Evolutionary conservation across 92 coral and sea anemone genomes (phyloP).

Genomic region (Umimayanthus chanpuru): DNA sequence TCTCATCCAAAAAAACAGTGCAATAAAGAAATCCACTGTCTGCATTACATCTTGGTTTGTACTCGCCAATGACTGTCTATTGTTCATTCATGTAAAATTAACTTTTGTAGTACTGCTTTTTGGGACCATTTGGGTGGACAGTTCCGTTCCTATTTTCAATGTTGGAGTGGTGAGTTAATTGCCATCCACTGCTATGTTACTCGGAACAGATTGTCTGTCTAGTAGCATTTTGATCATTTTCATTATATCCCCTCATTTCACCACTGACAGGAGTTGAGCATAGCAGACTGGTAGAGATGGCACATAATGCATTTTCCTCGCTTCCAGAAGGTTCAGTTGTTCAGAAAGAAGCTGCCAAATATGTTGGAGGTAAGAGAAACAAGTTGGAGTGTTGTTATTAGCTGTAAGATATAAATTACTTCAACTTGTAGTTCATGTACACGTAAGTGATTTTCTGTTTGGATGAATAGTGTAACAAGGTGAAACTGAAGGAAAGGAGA

Average conservation of each 20-base stretch:
- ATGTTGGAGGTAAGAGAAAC: slow-evolving; percentile 76
- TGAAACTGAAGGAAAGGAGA: too few species aligned
- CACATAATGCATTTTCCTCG: slow-evolving; percentile 72
- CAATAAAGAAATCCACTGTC: too few species aligned
- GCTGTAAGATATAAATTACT: background rate
- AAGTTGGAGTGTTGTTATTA: background rate
- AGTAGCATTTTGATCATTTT: background rate
- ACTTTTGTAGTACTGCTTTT: too few species aligned
- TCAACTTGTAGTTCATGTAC: background rate
- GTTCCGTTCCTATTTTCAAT: too few species aligned
- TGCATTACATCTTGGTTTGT: too few species aligned
- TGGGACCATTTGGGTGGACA: too few species aligned
- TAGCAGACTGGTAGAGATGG: slow-evolving; percentile 74
- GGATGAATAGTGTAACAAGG: too few species aligned
- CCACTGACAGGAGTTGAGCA: slow-evolving; percentile 86
- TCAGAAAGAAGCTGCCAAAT: slow-evolving; percentile 77
- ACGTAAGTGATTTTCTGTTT: too few species aligned
- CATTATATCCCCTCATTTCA: background rate
- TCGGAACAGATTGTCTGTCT: background rate
- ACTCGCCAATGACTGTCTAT: too few species aligned
- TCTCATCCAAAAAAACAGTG: too few species aligned
- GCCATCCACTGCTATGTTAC: background rate
- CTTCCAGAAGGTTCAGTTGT: slow-evolving; percentile 67
- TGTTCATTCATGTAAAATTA: too few species aligned
- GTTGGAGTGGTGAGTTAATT: too few species aligned